Percentiles rank a stretch among this genome's conserved stretches.
These are phyloP conservation scores for Trachops cirrhosus DNA, from an alignment of 2,797 vertebrate genomes.

Conservation along the genomic window DNA sequence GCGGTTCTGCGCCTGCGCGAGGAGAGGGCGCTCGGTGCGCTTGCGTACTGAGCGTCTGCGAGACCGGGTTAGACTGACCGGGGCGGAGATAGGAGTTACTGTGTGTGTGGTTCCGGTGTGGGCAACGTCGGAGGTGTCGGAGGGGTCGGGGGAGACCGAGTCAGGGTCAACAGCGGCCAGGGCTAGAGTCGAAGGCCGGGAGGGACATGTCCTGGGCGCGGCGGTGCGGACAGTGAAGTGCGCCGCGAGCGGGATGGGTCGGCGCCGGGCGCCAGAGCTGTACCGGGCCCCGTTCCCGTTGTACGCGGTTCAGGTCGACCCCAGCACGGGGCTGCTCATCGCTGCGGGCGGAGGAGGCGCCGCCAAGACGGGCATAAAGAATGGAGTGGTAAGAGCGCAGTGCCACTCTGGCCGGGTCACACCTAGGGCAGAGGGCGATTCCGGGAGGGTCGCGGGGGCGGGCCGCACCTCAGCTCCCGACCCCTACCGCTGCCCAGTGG, in stretches of 20 bases:
- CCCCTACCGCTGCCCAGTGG: not conserved
- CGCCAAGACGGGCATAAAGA: slow-evolving; percentile 95
- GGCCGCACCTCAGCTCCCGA: not conserved
- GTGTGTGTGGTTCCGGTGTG: not conserved
- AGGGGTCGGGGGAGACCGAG: not conserved
- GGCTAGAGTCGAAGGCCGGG: not conserved
- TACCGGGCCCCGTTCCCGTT: slow-evolving; percentile 96
- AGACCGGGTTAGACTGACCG: rapidly evolving
- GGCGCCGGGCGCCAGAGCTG: slow-evolving; percentile 87
- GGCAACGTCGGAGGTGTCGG: not conserved
- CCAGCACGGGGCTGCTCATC: slow-evolving; percentile 87
- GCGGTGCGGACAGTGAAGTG: not conserved
- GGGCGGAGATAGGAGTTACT: rapidly evolving
- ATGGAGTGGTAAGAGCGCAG: slow-evolving; percentile 89
- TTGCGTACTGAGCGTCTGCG: not conserved
- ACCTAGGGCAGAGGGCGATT: not conserved
- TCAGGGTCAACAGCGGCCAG: not conserved
- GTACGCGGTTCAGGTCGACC: slow-evolving; percentile 90
- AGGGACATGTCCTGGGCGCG: slow-evolving; percentile 38
- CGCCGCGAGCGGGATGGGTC: slow-evolving; percentile 85
- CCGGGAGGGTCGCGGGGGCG: not conserved
- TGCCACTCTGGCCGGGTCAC: not conserved
- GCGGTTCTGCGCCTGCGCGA: slow-evolving; percentile 29
- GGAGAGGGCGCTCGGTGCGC: not conserved
- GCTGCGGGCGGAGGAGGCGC: slow-evolving; percentile 94